Base-by-base conservation (phyloP, 2,888 invertebrate genomes). In the Meliscaeva auricollis region DNA sequence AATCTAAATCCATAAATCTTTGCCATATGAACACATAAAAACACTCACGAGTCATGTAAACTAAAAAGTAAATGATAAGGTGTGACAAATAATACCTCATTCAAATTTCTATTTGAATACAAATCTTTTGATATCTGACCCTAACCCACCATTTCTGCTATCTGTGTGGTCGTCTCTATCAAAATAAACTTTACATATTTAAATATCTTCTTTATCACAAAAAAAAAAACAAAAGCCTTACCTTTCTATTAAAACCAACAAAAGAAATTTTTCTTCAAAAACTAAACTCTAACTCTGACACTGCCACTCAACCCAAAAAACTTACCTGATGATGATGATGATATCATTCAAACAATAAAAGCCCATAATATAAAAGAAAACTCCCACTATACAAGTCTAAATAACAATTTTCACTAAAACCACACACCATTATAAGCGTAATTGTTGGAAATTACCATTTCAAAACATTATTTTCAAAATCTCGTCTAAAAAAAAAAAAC, bases 391-490 rank as follows among this genome's bases (percentile, higher is more conserved):
- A 11, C 5, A 17, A 60, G 20, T 35, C 11, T 13, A 58, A 58
- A 38, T 44, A 64, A 44, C 64, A 64, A 64, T 50, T 50, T 41
- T 26, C 20, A 38, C 60, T 20, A 9, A 69, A 82, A 66, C 48
- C 35, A 66, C 60, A 72, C 77, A 73, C 72, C 66, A 82, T 82
- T 72, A 82, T 56, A 78, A 64, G 52, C 64, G 74, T 84, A 85
- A 85, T 85, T 80, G 76, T 66, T 68, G n/a, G 62, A 68, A 81
- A 81, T 85, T 85, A 85, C 81, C 85, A 85, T 81, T 73, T 73
- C 72, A 85, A 83, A 83, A 83, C 81, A 85, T 48, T 41, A 32
- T 58, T 66, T 58, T 79, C 64, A 41, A 26, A 62, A 17, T 74
- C 76, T 26, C 52, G 56, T 48, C 54, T n/a, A 30, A 35, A 76